Evolutionary conservation across 2,888 invertebrate species (phyloP).

Genomic region (Galeruca laticollis): DNA sequence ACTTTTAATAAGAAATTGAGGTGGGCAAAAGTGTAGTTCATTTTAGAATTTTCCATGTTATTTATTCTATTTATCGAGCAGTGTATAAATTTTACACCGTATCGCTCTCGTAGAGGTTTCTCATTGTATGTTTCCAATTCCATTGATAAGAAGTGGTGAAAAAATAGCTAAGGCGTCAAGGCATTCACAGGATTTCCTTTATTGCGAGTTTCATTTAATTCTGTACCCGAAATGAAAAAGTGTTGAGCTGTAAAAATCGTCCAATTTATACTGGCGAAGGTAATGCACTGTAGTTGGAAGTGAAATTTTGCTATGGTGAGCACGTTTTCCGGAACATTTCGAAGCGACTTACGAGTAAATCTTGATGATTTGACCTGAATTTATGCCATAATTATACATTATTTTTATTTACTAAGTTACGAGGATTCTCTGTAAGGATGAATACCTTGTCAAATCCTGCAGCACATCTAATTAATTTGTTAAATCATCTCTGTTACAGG

Average conservation of each 20-base stretch:
- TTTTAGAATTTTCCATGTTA: too few species aligned
- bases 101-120: too few species aligned
- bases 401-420: not conserved
- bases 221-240: not conserved
- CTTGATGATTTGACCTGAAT: not conserved
- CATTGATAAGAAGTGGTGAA: conserved; percentile 5
- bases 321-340: not conserved
- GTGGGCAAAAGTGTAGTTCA: too few species aligned
- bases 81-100: too few species aligned
- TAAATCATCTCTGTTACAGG: too few species aligned
- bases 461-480: too few species aligned
- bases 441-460: too few species aligned
- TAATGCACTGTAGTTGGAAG: not conserved
- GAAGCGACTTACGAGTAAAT: not conserved
- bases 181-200: conserved; percentile 8
- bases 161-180: not conserved
- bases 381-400: not conserved
- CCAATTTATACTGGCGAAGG: not conserved
- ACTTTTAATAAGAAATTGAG: too few species aligned
- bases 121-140: too few species aligned
- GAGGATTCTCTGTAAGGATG: too few species aligned
- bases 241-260: conserved; percentile 22
- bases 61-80: too few species aligned
- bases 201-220: conserved; percentile 17
- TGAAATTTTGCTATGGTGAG: not conserved